Evolutionary conservation across 2,888 invertebrate genomes (phyloP).

Genomic region (Cremastinae sp.): DNA sequence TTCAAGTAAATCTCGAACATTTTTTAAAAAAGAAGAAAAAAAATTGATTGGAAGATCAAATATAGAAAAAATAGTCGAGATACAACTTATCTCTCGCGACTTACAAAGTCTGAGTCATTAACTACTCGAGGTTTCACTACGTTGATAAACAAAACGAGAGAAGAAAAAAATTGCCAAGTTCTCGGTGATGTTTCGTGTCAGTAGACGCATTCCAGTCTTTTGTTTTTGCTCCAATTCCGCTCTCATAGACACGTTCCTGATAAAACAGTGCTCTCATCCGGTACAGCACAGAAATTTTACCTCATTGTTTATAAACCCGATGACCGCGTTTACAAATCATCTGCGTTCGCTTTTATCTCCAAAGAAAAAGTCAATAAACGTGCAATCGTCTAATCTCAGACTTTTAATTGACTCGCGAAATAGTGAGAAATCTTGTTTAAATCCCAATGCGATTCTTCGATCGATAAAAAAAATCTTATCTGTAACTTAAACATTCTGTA

Average conservation of each 20-base stretch:
- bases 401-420: constrained; percentile 1
- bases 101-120: constrained; percentile 8
- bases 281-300: constrained; percentile 4
- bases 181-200: constrained; percentile 31
- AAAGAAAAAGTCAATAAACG: constrained; percentile 26
- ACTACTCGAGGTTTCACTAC: background rate
- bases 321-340: constrained; percentile 53
- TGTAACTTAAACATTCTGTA: too few relatives aligned
- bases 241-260: constrained; percentile 47
- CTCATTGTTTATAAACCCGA: constrained; percentile 39
- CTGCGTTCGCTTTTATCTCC: constrained; percentile 30
- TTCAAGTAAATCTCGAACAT: background rate
- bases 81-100: too few relatives aligned
- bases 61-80: background rate
- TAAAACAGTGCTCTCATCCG: constrained; percentile 30
- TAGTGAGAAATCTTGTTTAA: constrained; percentile 11
- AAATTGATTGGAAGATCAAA: background rate
- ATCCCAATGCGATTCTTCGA: background rate
- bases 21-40: background rate
- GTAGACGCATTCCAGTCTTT: constrained; percentile 40
- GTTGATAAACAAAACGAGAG: constrained; percentile 4
- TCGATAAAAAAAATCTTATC: background rate
- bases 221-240: constrained; percentile 28
- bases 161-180: background rate
- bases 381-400: constrained; percentile 3